Conservation (phyloP, 2,888 invertebrate species). For the Napeogenes inachia region DNA sequence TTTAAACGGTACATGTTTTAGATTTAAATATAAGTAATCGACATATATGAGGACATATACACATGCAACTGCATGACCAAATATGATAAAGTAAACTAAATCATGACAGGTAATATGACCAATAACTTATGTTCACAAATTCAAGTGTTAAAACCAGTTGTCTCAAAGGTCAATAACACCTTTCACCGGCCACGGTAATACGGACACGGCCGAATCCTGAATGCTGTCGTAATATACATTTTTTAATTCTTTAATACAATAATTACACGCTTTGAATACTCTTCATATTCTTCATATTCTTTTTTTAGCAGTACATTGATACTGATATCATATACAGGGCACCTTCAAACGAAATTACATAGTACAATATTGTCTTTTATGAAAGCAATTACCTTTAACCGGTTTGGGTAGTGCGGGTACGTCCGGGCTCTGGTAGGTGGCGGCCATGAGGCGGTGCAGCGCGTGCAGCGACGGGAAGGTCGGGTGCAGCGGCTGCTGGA, state of each 20-base stretch:
- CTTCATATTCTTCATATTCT: too few species aligned
- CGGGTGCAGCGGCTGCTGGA: constrained; percentile 97
- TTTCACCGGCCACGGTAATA: constrained; percentile 3
- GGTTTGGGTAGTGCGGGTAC: constrained; percentile 89
- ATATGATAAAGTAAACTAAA: too few species aligned
- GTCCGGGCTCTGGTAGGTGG: constrained; percentile 86
- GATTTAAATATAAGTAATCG: too few species aligned
- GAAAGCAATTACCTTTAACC: constrained; percentile 79
- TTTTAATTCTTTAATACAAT: background rate
- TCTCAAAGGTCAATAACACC: constrained; percentile 4
- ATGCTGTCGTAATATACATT: background rate
- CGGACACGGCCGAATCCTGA: background rate
- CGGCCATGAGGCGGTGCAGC: constrained; percentile 88
- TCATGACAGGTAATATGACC: too few species aligned
- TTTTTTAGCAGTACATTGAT: too few species aligned
- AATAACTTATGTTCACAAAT: background rate
- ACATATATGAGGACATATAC: too few species aligned
- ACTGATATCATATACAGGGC: background rate
- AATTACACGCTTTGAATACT: too few species aligned
- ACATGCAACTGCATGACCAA: too few species aligned
- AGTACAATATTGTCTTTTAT: background rate
- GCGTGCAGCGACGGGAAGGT: constrained; percentile 90
- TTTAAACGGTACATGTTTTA: too few species aligned
- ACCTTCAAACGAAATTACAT: background rate
- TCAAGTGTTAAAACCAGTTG: background rate